Base-by-base conservation (phyloP, 1,140 invertebrate genomes). In the Drosophila persimilis region DNA sequence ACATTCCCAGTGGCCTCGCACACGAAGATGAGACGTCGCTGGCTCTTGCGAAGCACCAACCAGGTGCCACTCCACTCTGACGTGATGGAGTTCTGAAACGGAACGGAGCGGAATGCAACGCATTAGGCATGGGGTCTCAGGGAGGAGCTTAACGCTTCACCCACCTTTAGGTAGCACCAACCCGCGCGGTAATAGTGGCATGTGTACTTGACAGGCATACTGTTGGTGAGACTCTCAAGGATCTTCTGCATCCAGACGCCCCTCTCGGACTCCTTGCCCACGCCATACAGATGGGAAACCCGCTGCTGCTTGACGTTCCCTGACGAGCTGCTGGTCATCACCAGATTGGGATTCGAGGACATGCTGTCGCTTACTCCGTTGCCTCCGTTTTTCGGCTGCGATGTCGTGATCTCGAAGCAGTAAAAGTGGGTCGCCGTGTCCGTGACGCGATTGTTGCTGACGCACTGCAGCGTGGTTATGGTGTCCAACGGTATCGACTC, bases 21-120 rank as follows among this genome's bases (percentile, higher is more conserved):
- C 26, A 93, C 94, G 81, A 95, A 96, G 62, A 94, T 92, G n/a
- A 97, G 92, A 8, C 93, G 93, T 48, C 96, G 93, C 57, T 95
- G 93, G 51, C 94, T 90, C 62, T 91, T 91, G 67, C 89, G 93
- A 2, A 97, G 90, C 73, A 97, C 92, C 20, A 97, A 54, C 96
- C 96, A 98, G 1, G 95, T 95, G 44, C 95, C 94, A 26, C 93
- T 93, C 96, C 96, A 97, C 22, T 92, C 90, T 0, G 95, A 94
- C 52, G 93, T 95, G 20, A 95, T 93, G 11, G 90, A 76, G 92
- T 93, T 94, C 94, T 94, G 93, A 39, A 39, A 39, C 3, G 9
- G 8, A 35, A 31, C 6, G 2, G 35, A 60, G 5, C 56, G 5
- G 0, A 47, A 39, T 2, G 2, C 1, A 11, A 13, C 1, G 31